Evolutionary conservation across 2,113 vertebrate genomes (phyloP).

Genomic region (Peromyscus polionotus): DNA sequence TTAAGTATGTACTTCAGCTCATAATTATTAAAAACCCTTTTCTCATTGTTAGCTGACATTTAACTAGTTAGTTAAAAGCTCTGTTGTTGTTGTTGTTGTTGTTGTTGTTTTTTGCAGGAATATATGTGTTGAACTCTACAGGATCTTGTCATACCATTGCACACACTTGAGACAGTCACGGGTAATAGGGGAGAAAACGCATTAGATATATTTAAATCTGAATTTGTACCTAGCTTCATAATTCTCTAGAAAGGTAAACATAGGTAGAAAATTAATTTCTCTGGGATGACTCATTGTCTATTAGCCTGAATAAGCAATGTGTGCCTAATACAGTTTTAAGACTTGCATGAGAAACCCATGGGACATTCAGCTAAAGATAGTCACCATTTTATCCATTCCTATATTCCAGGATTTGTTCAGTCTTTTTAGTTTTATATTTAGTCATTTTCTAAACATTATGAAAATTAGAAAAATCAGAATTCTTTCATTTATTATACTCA

Average conservation of each 20-base stretch:
- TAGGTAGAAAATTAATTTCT: not conserved
- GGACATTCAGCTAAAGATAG: not conserved
- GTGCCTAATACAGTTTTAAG: not conserved
- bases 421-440: not conserved
- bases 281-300: not conserved
- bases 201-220: not conserved
- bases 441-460: not conserved
- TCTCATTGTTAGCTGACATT: not conserved
- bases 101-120: not conserved
- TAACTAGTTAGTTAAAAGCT: conserved; percentile 12
- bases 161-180: not conserved
- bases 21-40: not conserved
- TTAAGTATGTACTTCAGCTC: not conserved
- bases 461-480: not conserved
- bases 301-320: not conserved
- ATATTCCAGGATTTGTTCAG: not conserved
- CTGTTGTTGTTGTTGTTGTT: not conserved
- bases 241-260: not conserved
- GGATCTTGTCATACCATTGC: not conserved
- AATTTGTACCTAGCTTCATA: not conserved
- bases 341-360: not conserved
- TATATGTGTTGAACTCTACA: not conserved
- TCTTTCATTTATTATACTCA: not conserved
- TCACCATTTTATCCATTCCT: not conserved
- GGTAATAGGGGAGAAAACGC: not conserved